Evolutionary conservation across 2,797 vertebrate genomes (phyloP).

Genomic region (Schizothorax lantsangensis): DNA sequence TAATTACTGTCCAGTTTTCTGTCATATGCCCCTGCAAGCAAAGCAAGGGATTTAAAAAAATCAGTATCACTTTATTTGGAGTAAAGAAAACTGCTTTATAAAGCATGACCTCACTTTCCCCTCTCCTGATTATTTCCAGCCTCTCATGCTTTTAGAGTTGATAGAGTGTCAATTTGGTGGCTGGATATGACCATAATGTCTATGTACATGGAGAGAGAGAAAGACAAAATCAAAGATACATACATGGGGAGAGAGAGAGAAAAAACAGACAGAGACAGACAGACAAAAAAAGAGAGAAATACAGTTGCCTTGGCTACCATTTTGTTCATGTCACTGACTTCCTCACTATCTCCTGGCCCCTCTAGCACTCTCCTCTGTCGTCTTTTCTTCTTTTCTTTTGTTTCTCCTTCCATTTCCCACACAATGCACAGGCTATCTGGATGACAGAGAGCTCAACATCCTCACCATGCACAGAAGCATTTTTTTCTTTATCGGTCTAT

Average conservation of each 20-base stretch:
- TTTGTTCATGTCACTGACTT: constrained; percentile 48
- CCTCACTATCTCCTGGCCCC: constrained; percentile 43
- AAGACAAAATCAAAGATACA: neutral
- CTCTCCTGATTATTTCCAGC: neutral
- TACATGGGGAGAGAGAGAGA: neutral
- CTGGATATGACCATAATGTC: neutral
- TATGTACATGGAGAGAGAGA: neutral
- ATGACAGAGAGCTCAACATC: constrained; percentile 10
- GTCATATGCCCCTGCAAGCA: neutral
- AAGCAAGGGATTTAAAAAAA: neutral
- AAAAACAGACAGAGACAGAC: constrained; percentile 26
- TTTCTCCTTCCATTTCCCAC: constrained; percentile 16
- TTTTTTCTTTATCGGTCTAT: neutral
- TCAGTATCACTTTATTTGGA: neutral
- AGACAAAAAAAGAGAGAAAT: constrained; percentile 26
- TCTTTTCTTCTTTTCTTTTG: constrained; percentile 37
- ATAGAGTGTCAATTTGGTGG: neutral
- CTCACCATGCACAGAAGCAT: neutral
- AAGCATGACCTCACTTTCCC: neutral
- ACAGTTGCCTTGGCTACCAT: constrained; percentile 57
- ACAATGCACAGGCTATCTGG: constrained; percentile 30
- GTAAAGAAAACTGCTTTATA: neutral
- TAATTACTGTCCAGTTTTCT: neutral
- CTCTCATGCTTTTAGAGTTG: neutral
- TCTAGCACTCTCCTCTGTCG: constrained; percentile 8